Base-by-base conservation (phyloP, 2,888 invertebrate genomes). In the Cantharis rufa region DNA sequence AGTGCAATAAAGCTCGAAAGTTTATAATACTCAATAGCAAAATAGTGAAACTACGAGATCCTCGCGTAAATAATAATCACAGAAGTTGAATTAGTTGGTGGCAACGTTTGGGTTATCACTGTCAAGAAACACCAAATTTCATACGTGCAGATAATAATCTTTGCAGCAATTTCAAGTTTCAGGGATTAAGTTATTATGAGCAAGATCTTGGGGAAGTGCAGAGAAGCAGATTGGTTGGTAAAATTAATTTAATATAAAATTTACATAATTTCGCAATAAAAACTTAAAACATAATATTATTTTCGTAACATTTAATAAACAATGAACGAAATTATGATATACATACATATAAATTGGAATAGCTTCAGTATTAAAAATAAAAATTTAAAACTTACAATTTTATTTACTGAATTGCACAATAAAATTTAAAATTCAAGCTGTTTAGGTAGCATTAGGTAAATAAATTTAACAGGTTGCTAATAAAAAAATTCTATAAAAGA, bases 101-200 rank as follows among this genome's bases (percentile, higher is more conserved):
- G 64, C n/a, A 66, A 24, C 24, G 24, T 66, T 66, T 18, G 24
- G 24, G 64, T n/a, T 66, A 66, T 24, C 18, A 66, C 64, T 66
- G 64, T 24, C 64, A 24, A 66, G 64, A 66, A 66, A 66, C 64
- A 18, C 24, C 64, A 66, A 66, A 24, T 66, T 66, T 66, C 64
- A 66, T 66, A 66, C 64, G 64, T 66, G 64, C 64, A 66, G 64
- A 66, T 66, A 66, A 66, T 24, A 24, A 66, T 66, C 64, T 66
- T 24, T 21, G 21, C 11, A 24, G 64, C 24, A 66, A 66, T 66
- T 66, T 66, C 64, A 66, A 66, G 64, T 66, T 66, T 66, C 24
- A 15, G 63, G 64, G 64, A 18, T 66, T n/a, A 24, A 66, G 24
- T 66, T 66, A 66, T 66, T 48, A 48, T 48, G 48, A 48, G 48